These are phyloP conservation scores for Buteo buteo DNA, from an alignment of 2,113 vertebrate genomes.

Conservation along the genomic window DNA sequence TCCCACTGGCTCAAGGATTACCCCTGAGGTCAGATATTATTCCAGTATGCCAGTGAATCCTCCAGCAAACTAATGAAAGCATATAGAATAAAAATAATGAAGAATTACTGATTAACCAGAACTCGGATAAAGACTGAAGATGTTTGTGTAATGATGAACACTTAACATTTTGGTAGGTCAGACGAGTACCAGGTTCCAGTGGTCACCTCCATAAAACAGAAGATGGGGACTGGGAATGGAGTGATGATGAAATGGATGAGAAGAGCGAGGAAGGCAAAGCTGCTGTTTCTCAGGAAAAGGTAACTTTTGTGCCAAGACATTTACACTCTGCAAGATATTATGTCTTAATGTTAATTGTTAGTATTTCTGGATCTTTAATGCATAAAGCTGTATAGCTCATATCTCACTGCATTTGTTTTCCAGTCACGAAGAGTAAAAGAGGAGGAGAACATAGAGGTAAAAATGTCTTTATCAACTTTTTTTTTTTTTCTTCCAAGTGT, in stretches of 20 bases:
- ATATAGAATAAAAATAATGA: not conserved
- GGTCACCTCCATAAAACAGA: constrained; percentile 98
- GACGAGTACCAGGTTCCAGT: constrained; percentile 94
- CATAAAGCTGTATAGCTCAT: constrained; percentile 7
- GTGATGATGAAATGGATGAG: constrained; percentile 95
- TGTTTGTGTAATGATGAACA: not conserved
- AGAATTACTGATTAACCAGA: not conserved
- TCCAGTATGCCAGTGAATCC: not conserved
- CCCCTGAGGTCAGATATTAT: not conserved
- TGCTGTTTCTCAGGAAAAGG: constrained; percentile 91
- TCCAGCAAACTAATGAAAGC: not conserved
- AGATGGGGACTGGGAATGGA: constrained; percentile 99
- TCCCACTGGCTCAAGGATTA: not conserved
- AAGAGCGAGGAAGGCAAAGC: constrained; percentile 92
- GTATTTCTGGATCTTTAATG: not conserved
- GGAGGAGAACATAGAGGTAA: constrained; percentile 78
- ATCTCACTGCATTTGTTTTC: constrained; percentile 60
- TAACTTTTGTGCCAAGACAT: constrained; percentile 38
- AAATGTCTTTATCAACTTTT: not conserved
- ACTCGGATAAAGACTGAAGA: not conserved
- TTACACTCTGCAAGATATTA: not conserved
- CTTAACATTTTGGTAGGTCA: constrained; percentile 79
- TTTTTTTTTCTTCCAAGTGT: not conserved
- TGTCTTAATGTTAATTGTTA: not conserved
- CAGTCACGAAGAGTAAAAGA: constrained; percentile 94